These are phyloP conservation scores for Drosophila gunungcola DNA, from an alignment of 1,140 invertebrate species.

Conservation along the genomic window DNA sequence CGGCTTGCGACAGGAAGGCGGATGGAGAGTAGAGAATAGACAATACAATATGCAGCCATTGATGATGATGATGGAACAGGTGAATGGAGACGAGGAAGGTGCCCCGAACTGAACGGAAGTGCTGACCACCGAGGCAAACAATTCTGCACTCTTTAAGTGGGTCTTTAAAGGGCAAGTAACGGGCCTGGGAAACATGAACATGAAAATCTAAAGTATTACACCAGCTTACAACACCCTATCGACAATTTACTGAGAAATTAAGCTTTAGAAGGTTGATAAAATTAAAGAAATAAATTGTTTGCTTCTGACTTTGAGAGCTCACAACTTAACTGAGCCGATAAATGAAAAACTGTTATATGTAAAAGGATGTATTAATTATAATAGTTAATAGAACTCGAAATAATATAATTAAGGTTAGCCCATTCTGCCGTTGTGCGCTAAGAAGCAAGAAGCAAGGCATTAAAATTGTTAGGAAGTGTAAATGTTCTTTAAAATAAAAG, in stretches of 20 bases:
- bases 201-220: conserved; percentile 22
- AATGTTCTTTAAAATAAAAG: conserved; percentile 9
- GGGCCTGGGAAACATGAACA: conserved; percentile 29
- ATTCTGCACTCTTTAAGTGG: conserved; percentile 15
- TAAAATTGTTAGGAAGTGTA: conserved; percentile 10
- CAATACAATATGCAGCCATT: conserved; percentile 53
- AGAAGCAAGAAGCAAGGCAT: conserved; percentile 4
- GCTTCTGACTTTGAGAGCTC: too few relatives aligned
- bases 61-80: conserved; percentile 37
- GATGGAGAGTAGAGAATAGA: conserved; percentile 23
- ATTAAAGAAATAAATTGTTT: too few relatives aligned
- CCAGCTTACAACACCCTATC: too few relatives aligned
- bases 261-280: too few relatives aligned
- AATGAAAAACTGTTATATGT: too few relatives aligned
- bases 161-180: conserved; percentile 24
- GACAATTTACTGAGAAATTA: too few relatives aligned
- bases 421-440: not conserved
- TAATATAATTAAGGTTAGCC: too few relatives aligned
- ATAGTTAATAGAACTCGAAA: too few relatives aligned
- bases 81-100: conserved; percentile 31
- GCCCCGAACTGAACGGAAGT: conserved; percentile 41
- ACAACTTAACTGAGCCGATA: too few relatives aligned
- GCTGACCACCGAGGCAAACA: conserved; percentile 46
- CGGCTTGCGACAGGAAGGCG: conserved; percentile 40
- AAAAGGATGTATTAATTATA: too few relatives aligned